Conservation (phyloP, 2,888 invertebrate genomes). For the Entomobrya proxima region DNA sequence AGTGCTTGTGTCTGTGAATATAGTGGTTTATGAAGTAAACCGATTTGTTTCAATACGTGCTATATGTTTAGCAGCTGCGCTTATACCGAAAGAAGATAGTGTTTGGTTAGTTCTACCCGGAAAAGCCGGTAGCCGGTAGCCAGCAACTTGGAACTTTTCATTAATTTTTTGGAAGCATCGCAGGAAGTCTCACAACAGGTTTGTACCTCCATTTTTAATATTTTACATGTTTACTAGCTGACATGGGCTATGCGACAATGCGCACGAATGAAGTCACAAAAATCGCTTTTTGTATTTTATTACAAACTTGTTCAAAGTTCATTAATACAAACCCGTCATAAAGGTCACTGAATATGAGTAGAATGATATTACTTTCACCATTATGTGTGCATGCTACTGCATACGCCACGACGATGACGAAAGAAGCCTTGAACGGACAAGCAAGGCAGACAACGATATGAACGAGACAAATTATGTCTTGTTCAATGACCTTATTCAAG, state of each 20-base stretch:
- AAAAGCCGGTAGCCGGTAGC: background rate
- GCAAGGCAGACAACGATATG: too few species aligned
- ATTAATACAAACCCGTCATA: too few species aligned
- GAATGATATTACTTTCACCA: too few species aligned
- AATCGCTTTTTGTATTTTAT: background rate
- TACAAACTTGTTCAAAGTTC: background rate
- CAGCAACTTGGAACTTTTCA: background rate
- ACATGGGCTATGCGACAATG: background rate
- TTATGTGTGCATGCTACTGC: too few species aligned
- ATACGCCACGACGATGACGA: too few species aligned
- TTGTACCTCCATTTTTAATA: background rate
- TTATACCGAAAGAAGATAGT: background rate
- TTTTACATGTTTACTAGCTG: background rate
- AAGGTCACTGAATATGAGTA: too few species aligned
- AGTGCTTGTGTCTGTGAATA: too few species aligned
- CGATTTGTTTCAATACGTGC: too few species aligned
- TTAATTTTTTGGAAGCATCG: background rate
- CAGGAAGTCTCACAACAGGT: background rate
- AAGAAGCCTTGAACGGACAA: too few species aligned
- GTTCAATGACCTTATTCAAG: too few species aligned
- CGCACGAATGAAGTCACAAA: conserved; percentile 10
- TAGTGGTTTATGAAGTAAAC: too few species aligned
- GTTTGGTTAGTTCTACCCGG: background rate
- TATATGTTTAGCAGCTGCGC: background rate
- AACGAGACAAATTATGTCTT: too few species aligned